Base-by-base conservation (phyloP, 2,888 invertebrate species). In the Yponomeuta sedellus region DNA sequence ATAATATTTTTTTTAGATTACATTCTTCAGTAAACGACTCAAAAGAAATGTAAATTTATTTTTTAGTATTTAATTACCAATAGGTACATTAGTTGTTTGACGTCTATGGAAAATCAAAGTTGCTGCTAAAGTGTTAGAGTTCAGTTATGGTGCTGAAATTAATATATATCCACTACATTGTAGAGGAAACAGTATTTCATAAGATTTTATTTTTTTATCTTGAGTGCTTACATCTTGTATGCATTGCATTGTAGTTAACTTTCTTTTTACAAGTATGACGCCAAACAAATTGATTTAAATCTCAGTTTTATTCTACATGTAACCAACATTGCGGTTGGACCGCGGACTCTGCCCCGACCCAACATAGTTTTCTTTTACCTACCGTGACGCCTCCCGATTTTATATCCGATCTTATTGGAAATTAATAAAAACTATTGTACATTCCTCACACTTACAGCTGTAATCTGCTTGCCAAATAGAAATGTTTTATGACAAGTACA, bases 401-500 rank as follows among this genome's bases (percentile, higher is more conserved):
- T n/a, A 20, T n/a, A n/a, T n/a, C 44, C 22, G 20, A 20, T 12
- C 19, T 44, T 12, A 64, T 64, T n/a, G 56, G 25, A 64, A 25
- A 64, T 56, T 34, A 16, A 12, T 19, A 25, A 16, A 12, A 22
- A 25, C 64, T 65, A 67, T 75, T 77, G 75, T 80, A 82, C 82
- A 80, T 82, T 84, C 79, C 79, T 76, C 69, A 76, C 73, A 76
- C 72, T 71, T 69, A 34, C 34, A 34, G 34, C 34, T 34, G 34
- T 74, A 72, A 71, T 72, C 64, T 66, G 61, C 74, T 74, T 71
- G 71, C 62, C 61, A 65, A 62, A 28, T 22, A n/a, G 69, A 71
- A 70, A 71, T 70, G 71, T 68, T 69, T 77, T 80, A 77, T 77
- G 73, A 77, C 77, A 88, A 88, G 89, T 88, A 88, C 88, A 88